phyloP scores from a whole-genome alignment of 1,140 invertebrate genomes.

The Gonatopus flavifemur region DNA sequence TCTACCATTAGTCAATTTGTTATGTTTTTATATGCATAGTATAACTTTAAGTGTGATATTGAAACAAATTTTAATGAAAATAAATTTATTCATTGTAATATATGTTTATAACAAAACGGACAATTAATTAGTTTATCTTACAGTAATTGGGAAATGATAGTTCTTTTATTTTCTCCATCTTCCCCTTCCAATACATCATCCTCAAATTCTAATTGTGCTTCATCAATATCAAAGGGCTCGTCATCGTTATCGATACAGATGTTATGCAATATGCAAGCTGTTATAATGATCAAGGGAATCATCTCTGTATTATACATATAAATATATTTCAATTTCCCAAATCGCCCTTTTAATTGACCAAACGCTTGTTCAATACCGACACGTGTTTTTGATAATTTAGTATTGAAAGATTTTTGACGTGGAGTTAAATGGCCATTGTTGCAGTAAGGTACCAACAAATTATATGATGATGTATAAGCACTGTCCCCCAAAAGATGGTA shows the following conservation, averaged over 20 bases:
- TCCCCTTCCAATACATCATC: too few relatives aligned
- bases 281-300: slow-evolving; percentile 3
- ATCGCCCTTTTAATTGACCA: background rate
- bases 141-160: too few relatives aligned
- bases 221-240: slow-evolving; percentile 10
- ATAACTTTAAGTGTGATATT: too few relatives aligned
- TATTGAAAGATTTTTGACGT: slow-evolving; percentile 2
- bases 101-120: too few relatives aligned
- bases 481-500: slow-evolving; percentile 10
- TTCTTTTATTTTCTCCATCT: too few relatives aligned
- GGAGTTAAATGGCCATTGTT: slow-evolving; percentile 9
- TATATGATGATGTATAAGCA: slow-evolving; percentile 5
- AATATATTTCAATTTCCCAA: background rate
- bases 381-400: background rate
- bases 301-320: slow-evolving; percentile 2
- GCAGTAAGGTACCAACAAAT: slow-evolving; percentile 5
- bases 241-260: slow-evolving; percentile 6
- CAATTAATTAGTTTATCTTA: too few relatives aligned
- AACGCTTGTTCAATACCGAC: background rate
- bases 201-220: too few relatives aligned
- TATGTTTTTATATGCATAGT: too few relatives aligned
- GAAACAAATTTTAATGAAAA: too few relatives aligned
- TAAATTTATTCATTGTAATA: too few relatives aligned
- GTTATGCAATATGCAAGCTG: slow-evolving; percentile 6
- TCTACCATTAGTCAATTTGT: too few relatives aligned